A percentile compares a stretch with the other conserved stretches of the same genome.
Conservation (phyloP, 2,888 invertebrate species). For the Adelphocoris suturalis region DNA sequence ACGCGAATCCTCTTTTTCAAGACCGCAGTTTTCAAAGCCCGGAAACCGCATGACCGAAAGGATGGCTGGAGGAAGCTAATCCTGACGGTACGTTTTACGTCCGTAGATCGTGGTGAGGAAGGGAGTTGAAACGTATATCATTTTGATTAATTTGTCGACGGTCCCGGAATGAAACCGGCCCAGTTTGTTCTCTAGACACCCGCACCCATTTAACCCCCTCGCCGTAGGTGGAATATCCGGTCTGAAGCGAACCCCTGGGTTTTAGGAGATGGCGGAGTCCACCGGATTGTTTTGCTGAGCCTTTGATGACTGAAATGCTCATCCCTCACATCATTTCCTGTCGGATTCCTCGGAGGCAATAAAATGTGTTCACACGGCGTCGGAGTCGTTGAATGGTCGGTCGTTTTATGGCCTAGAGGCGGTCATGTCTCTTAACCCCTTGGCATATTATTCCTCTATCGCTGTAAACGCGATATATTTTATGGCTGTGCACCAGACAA, state of each 20-base stretch:
- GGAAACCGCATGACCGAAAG: slow-evolving; percentile 5
- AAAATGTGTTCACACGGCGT: background rate
- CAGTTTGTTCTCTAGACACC: background rate
- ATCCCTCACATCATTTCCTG: background rate
- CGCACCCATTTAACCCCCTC: slow-evolving; percentile 8
- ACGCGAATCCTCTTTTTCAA: slow-evolving; percentile 15
- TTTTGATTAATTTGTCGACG: slow-evolving; percentile 39
- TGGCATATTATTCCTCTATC: background rate
- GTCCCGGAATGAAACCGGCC: background rate
- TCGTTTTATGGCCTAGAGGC: background rate
- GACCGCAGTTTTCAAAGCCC: slow-evolving; percentile 6
- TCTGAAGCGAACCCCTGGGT: background rate
- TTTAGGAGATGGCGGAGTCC: background rate
- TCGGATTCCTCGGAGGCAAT: background rate
- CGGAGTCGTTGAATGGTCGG: background rate
- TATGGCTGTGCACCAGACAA: background rate
- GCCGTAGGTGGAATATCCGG: slow-evolving; percentile 11
- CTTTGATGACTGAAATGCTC: background rate
- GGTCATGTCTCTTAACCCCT: background rate
- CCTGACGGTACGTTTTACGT: background rate
- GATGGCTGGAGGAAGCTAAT: background rate
- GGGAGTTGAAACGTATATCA: slow-evolving; percentile 15
- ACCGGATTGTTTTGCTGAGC: slow-evolving; percentile 4
- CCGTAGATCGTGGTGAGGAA: background rate
- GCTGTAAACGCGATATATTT: background rate